Evolutionary conservation across 2,888 invertebrate species (phyloP), one percentile per base, ranked within the genome.

Genomic region (Phyllotreta striolata): DNA sequence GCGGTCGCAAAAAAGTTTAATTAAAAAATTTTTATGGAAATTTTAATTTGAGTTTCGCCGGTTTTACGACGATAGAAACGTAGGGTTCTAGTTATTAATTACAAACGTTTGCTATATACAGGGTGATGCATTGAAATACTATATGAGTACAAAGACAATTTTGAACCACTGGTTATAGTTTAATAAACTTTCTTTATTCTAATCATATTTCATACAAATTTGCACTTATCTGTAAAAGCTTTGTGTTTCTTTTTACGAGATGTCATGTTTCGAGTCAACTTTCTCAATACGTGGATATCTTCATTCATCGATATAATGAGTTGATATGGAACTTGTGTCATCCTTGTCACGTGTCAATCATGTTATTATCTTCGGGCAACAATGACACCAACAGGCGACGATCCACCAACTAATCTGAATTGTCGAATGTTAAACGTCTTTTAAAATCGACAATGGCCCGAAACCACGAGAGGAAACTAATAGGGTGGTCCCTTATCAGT

Each of bases 381-480:
- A 55, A 24, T 24, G 24, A 58, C 64, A 68, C 39, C 46, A 63
- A 49, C 57, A 55, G 61, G 63, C 70, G 37, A 51, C 73, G 72
- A 66, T 74, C 4, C 74, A 70, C 66, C 71, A 66, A 64, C 65
- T 77, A 77, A 77, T 77, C 77, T 73, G 71, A 68, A 70, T 71
- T 75, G 34, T 76, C 73, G 75, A 71, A 77, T 74, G 72, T 74
- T 78, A 77, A 78, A 77, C 74, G 72, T 76, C 75, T 75, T 74
- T 75, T 78, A 76, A 73, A 72, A 70, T 73, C 67, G 68, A 77
- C 77, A 76, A 77, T 75, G 75, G n/a, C n/a, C 24, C 69, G 63
- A 69, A 68, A 64, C 64, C 64, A 70, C 70, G 66, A 69, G 70
- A 71, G 63, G 64, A 55, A 65, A 66, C 72, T 68, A 70, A 63